These are phyloP conservation scores for Pararge aegeria DNA, from an alignment of 1,140 invertebrate species.

Conservation along the genomic window DNA sequence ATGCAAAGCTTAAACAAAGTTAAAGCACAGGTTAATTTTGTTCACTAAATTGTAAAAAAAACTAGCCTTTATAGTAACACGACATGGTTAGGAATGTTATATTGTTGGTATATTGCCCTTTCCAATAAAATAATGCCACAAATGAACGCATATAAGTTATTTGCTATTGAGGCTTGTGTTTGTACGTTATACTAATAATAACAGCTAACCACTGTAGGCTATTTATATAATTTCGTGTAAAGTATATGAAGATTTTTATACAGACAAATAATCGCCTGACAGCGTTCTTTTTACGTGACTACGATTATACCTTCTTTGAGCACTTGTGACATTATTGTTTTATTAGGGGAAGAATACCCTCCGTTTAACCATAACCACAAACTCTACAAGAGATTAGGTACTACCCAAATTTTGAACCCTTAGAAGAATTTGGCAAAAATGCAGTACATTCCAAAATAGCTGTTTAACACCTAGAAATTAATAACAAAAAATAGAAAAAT, in stretches of 20 bases:
- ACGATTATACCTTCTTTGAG: too few relatives aligned
- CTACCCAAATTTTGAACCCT: neutral
- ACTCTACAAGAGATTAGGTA: neutral
- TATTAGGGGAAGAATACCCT: neutral
- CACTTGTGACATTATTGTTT: slow-evolving; percentile 10
- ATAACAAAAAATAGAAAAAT: neutral
- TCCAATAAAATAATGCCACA: neutral
- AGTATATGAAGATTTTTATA: too few relatives aligned
- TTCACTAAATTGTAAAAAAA: neutral
- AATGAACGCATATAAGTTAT: too few relatives aligned
- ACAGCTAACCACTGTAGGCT: too few relatives aligned
- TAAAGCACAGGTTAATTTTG: slow-evolving; percentile 21
- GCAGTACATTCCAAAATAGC: neutral
- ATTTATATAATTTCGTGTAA: too few relatives aligned
- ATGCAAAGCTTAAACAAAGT: slow-evolving; percentile 57
- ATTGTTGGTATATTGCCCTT: neutral
- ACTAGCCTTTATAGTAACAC: slow-evolving; percentile 4
- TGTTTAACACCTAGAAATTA: neutral
- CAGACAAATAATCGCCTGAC: too few relatives aligned
- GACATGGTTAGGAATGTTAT: neutral
- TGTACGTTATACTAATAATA: too few relatives aligned
- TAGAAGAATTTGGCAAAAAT: neutral
- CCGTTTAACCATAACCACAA: neutral
- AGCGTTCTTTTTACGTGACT: too few relatives aligned
- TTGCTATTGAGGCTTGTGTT: too few relatives aligned